These are phyloP conservation scores for Saccopteryx bilineata DNA, from an alignment of 2,113 vertebrate species.

Conservation along the genomic window DNA sequence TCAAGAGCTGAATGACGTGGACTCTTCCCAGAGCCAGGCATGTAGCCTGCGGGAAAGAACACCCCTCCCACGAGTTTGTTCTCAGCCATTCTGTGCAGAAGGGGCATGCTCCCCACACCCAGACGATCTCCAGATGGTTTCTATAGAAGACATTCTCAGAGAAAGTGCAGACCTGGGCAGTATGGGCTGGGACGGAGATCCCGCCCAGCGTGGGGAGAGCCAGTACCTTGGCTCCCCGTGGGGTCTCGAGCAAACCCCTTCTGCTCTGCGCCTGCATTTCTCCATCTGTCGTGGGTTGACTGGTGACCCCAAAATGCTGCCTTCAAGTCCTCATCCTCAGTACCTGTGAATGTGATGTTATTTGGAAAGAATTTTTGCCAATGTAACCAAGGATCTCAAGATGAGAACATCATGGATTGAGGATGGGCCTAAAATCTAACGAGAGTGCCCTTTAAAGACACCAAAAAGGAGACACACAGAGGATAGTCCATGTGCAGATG, in stretches of 20 bases:
- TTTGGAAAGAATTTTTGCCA: constrained; percentile 2
- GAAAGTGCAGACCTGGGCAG: neutral
- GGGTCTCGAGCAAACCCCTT: neutral
- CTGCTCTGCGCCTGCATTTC: neutral
- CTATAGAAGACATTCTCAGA: constrained; percentile 42
- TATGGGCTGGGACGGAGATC: neutral
- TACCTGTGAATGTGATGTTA: neutral
- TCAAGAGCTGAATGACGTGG: fast-evolving
- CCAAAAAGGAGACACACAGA: neutral
- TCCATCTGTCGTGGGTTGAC: neutral
- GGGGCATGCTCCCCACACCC: neutral
- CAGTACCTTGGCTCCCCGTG: neutral
- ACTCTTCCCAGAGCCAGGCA: neutral
- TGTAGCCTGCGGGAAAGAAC: neutral
- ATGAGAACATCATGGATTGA: neutral
- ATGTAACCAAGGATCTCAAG: neutral
- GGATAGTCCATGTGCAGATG: fast-evolving
- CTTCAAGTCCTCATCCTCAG: neutral
- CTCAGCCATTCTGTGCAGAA: neutral
- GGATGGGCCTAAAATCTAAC: neutral
- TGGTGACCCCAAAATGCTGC: neutral
- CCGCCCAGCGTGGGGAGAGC: neutral
- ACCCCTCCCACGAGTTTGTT: neutral
- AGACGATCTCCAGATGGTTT: constrained; percentile 49
- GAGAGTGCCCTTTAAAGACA: neutral